phyloP scores from a whole-genome alignment of 2,888 invertebrate species.

The Sialis fuliginosa region DNA sequence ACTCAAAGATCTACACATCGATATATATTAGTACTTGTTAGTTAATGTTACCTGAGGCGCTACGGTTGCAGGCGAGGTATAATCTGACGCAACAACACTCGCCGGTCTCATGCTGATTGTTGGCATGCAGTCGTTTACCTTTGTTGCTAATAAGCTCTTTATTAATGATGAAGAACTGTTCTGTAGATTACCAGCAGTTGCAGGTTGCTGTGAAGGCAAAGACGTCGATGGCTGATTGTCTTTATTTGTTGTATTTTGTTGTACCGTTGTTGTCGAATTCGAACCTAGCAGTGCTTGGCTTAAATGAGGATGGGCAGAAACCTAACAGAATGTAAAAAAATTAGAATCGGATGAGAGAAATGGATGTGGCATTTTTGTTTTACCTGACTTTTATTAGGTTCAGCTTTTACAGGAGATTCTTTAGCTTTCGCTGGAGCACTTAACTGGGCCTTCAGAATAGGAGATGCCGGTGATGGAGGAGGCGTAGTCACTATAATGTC shows the following conservation, averaged over 20 bases:
- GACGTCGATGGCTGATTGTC: slow-evolving; percentile 6
- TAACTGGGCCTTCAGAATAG: slow-evolving; percentile 70
- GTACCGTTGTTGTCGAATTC: slow-evolving; percentile 15
- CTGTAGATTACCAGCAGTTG: slow-evolving; percentile 20
- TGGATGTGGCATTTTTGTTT: slow-evolving; percentile 12
- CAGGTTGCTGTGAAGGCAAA: slow-evolving; percentile 11
- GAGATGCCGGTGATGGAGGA: slow-evolving; percentile 46
- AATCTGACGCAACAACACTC: slow-evolving; percentile 23
- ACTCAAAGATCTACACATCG: background rate
- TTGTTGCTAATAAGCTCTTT: slow-evolving; percentile 85
- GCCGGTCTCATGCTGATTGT: slow-evolving; percentile 25
- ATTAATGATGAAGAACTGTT: slow-evolving; percentile 64
- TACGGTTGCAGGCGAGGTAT: slow-evolving; percentile 29
- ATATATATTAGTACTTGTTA: slow-evolving; percentile 12
- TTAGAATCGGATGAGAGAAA: background rate
- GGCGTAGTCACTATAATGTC: slow-evolving; percentile 13
- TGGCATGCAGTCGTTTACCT: slow-evolving; percentile 52
- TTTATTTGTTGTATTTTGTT: slow-evolving; percentile 10
- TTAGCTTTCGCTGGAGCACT: slow-evolving; percentile 45
- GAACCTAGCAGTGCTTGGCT: slow-evolving; percentile 36
- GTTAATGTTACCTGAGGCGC: slow-evolving; percentile 26
- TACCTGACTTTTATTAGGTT: slow-evolving; percentile 37
- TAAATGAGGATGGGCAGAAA: slow-evolving; percentile 40
- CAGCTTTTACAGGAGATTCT: slow-evolving; percentile 23
- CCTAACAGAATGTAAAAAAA: slow-evolving; percentile 18